phyloP scores from a whole-genome alignment of 2,113 vertebrate species.

The Toxotes jaculatrix region DNA sequence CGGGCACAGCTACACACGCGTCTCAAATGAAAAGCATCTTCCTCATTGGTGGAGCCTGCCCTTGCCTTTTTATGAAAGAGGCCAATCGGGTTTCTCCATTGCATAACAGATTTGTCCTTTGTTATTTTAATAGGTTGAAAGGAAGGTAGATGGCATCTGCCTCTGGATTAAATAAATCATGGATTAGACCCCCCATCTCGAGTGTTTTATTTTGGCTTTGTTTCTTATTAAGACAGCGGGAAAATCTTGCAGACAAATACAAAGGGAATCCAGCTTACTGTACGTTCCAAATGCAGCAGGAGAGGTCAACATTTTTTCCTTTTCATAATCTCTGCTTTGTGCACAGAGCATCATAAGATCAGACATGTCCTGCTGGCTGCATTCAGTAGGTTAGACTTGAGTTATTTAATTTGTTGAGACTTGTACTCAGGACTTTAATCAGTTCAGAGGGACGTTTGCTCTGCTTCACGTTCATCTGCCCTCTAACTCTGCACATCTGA shows the following conservation, averaged over 20 bases:
- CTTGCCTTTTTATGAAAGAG: conserved; percentile 62
- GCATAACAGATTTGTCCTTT: conserved; percentile 73
- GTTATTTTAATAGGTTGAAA: conserved; percentile 68
- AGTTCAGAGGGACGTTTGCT: conserved; percentile 54
- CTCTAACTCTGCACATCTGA: conserved; percentile 73
- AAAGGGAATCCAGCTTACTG: conserved; percentile 1
- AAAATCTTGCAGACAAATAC: conserved; percentile 25
- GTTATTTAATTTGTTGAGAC: conserved; percentile 48
- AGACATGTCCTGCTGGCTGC: conserved; percentile 7
- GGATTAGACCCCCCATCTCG: conserved; percentile 47
- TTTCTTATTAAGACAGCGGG: conserved; percentile 22
- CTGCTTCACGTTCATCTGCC: conserved; percentile 63
- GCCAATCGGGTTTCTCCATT: conserved; percentile 60
- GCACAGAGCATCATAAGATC: conserved; percentile 23
- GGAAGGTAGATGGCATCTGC: conserved; percentile 65
- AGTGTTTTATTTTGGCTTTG: conserved; percentile 32
- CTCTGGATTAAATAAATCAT: conserved; percentile 42
- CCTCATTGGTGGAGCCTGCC: conserved; percentile 71
- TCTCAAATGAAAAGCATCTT: conserved; percentile 51
- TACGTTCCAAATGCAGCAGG: background rate
- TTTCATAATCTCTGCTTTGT: conserved; percentile 23
- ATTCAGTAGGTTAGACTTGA: background rate
- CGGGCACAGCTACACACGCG: conserved; percentile 52
- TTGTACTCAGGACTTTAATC: conserved; percentile 27
- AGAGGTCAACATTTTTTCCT: background rate